Conservation (phyloP, 1,140 invertebrate species). For the Drosophila willistoni region DNA sequence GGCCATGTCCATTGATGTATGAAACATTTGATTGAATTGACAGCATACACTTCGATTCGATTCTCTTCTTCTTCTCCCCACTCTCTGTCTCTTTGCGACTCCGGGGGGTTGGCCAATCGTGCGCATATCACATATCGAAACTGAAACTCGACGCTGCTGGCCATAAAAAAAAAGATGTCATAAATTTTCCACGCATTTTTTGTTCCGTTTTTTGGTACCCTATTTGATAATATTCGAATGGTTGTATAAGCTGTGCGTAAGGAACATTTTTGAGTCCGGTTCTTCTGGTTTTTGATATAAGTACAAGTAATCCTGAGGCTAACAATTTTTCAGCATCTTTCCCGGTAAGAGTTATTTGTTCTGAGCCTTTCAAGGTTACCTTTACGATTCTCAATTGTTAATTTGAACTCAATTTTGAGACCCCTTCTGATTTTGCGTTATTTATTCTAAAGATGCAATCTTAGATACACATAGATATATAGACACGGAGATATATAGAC, state of each 20-base stretch:
- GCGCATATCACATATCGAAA: conserved; percentile 65
- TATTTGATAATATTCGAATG: not conserved
- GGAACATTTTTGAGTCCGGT: not conserved
- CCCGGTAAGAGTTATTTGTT: no score
- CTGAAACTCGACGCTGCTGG: conserved; percentile 49
- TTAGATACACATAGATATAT: no score
- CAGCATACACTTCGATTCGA: conserved; percentile 43
- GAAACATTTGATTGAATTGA: conserved; percentile 82
- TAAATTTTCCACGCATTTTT: conserved; percentile 76
- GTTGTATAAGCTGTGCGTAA: no score
- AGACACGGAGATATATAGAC: no score
- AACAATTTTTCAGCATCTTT: no score
- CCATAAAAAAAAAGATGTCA: conserved; percentile 74
- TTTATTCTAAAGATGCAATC: no score
- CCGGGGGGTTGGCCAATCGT: conserved; percentile 64
- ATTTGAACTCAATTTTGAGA: no score
- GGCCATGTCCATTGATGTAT: conserved; percentile 74
- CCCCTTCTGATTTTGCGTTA: no score
- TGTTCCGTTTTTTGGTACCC: conserved; percentile 34
- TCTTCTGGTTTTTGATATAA: no score
- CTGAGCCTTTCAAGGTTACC: no score
- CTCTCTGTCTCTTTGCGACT: not conserved
- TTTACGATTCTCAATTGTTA: no score
- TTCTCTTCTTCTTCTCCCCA: conserved; percentile 11
- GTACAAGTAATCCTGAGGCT: no score